phyloP scores from a whole-genome alignment of 1,140 invertebrate species.

The Scaptomyza hsui region DNA sequence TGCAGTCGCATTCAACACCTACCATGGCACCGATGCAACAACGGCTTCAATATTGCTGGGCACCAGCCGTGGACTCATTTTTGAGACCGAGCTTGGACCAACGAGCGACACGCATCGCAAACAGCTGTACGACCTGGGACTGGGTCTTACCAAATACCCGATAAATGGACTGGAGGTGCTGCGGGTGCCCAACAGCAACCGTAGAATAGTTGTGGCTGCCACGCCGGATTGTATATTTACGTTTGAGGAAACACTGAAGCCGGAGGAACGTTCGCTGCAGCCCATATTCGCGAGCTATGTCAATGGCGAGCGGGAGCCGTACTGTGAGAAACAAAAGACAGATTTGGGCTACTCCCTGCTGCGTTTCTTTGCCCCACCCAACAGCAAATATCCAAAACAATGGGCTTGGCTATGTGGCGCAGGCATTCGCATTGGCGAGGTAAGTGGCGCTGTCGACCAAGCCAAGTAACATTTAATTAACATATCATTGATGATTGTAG shows the following conservation, averaged over 20 bases:
- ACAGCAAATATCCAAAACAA: slow-evolving; percentile 88
- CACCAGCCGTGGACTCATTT: slow-evolving; percentile 95
- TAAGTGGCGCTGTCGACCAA: slow-evolving; percentile 8
- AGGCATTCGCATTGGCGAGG: slow-evolving; percentile 70
- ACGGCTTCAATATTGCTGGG: slow-evolving; percentile 94
- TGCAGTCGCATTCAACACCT: slow-evolving; percentile 94
- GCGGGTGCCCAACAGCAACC: slow-evolving; percentile 88
- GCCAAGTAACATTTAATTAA: not conserved
- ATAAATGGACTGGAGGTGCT: slow-evolving; percentile 95
- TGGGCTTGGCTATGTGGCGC: slow-evolving; percentile 91
- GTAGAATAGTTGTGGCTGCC: slow-evolving; percentile 92
- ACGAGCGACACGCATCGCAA: slow-evolving; percentile 94
- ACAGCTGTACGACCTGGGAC: slow-evolving; percentile 95
- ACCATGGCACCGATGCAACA: slow-evolving; percentile 88
- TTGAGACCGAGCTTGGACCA: slow-evolving; percentile 93
- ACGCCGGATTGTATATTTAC: slow-evolving; percentile 93
- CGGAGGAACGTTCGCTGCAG: slow-evolving; percentile 88
- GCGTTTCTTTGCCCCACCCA: slow-evolving; percentile 90
- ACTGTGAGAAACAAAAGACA: slow-evolving; percentile 89
- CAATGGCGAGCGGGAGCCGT: slow-evolving; percentile 83
- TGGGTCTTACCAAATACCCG: slow-evolving; percentile 88
- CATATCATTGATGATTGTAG: slow-evolving; percentile 26
- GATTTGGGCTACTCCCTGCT: slow-evolving; percentile 91
- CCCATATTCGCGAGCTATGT: slow-evolving; percentile 93
- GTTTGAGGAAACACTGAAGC: slow-evolving; percentile 90